Evolutionary conservation across 2,797 vertebrate genomes (phyloP).

Genomic region (Tamandua tetradactyla): DNA sequence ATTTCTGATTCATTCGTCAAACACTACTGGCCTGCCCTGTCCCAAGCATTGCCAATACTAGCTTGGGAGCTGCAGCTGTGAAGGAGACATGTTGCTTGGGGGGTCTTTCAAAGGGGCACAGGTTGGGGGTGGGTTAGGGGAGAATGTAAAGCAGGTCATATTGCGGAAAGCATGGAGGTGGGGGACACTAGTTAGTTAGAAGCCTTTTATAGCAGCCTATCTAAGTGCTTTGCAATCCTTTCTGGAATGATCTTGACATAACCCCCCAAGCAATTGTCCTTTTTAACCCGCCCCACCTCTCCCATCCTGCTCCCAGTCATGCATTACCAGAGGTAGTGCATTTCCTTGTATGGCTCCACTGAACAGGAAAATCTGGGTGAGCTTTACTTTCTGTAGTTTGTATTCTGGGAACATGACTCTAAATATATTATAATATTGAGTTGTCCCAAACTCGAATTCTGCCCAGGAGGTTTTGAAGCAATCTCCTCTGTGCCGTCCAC

Average conservation of each 20-base stretch:
- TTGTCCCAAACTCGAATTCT: not conserved
- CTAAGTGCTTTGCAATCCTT: not conserved
- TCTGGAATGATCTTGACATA: not conserved
- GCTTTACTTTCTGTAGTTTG: not conserved
- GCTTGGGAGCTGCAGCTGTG: not conserved
- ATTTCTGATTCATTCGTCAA: constrained; percentile 1
- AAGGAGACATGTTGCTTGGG: not conserved
- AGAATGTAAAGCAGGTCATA: not conserved
- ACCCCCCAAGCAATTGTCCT: not conserved
- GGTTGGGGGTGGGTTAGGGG: not conserved
- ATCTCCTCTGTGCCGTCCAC: not conserved
- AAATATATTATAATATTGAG: not conserved
- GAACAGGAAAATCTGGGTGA: not conserved
- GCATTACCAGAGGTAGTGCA: not conserved
- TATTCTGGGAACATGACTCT: not conserved
- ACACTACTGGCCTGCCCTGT: not conserved
- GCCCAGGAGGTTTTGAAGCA: not conserved
- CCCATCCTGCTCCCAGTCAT: not conserved
- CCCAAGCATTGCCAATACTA: too few species aligned
- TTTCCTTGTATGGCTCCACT: not conserved
- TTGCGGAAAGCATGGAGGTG: rapidly evolving
- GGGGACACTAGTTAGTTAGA: not conserved
- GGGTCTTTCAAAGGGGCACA: not conserved
- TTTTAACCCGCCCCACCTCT: too few species aligned
- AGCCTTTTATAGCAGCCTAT: not conserved